Evolutionary conservation across 2,113 vertebrate species (phyloP).

Genomic region (Carassius gibelio): DNA sequence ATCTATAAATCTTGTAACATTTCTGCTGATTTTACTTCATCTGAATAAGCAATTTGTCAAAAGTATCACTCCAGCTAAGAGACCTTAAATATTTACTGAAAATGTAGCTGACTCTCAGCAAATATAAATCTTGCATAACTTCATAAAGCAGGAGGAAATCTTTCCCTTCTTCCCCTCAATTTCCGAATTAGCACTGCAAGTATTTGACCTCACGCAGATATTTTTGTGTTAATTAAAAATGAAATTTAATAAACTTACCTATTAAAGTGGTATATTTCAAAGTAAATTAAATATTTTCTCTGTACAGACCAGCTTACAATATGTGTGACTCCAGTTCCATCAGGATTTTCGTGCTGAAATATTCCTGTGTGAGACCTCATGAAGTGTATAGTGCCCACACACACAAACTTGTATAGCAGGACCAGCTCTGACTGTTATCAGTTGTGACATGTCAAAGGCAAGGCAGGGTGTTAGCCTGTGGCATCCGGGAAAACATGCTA

Average conservation of each 20-base stretch:
- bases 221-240: slow-evolving; percentile 17
- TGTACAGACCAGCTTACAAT: not conserved
- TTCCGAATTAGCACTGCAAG: slow-evolving; percentile 18
- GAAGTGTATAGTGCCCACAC: slow-evolving; percentile 33
- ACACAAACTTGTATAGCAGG: slow-evolving; percentile 56
- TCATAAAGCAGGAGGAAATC: slow-evolving; percentile 47
- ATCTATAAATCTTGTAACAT: not conserved
- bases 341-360: not conserved
- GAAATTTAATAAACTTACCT: not conserved
- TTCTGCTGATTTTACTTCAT: not conserved
- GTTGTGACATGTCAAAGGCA: slow-evolving; percentile 69
- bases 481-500: slow-evolving; percentile 76
- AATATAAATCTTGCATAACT: slow-evolving; percentile 62
- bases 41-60: slow-evolving; percentile 48
- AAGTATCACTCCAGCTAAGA: slow-evolving; percentile 48
- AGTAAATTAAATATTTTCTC: not conserved
- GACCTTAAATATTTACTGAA: slow-evolving; percentile 61
- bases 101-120: slow-evolving; percentile 54
- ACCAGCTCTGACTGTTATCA: slow-evolving; percentile 68
- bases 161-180: slow-evolving; percentile 36
- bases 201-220: slow-evolving; percentile 16
- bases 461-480: slow-evolving; percentile 68
- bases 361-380: not conserved
- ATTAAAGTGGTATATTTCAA: too few species aligned
- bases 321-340: not conserved